phyloP scores from a whole-genome alignment of 2,888 invertebrate species.

The Gortyna flavago region DNA sequence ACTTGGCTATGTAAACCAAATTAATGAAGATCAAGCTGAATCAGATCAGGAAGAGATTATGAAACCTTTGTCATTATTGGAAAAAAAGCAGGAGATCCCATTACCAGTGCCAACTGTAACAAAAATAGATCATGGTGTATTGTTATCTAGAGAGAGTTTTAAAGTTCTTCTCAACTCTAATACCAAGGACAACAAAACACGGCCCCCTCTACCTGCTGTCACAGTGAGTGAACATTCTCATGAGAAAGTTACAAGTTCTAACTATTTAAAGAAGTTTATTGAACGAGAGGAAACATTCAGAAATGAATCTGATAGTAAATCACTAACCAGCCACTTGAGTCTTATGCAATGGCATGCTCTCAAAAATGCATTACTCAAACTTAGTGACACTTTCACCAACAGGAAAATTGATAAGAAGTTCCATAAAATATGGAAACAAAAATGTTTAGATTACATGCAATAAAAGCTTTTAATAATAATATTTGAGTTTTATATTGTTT shows the following conservation, averaged over 20 bases:
- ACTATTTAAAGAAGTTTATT: conserved; percentile 78
- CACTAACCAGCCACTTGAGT: conserved; percentile 84
- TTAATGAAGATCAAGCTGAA: conserved; percentile 70
- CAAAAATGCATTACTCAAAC: conserved; percentile 79
- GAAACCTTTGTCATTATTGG: conserved; percentile 34
- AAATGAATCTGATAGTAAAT: conserved; percentile 74
- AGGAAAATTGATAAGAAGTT: conserved; percentile 83
- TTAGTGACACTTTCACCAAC: conserved; percentile 72
- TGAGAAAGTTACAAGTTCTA: conserved; percentile 75
- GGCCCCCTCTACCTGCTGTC: not conserved
- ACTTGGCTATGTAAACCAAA: conserved; percentile 79
- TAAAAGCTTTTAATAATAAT: conserved; percentile 74
- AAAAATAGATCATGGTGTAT: conserved; percentile 73
- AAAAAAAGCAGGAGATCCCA: conserved; percentile 37
- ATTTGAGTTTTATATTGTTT: conserved; percentile 68
- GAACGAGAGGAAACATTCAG: conserved; percentile 80
- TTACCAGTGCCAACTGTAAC: conserved; percentile 35
- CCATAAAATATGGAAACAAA: conserved; percentile 84
- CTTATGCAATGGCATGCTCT: conserved; percentile 90
- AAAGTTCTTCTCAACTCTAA: conserved; percentile 44
- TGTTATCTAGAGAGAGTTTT: conserved; percentile 69
- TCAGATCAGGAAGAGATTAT: conserved; percentile 41
- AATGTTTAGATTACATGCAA: conserved; percentile 81
- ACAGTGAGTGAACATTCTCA: conserved; percentile 69
- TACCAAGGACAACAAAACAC: conserved; percentile 37